Base-by-base conservation (phyloP, 2,888 invertebrate species). In the Seladonia tumulorum region DNA sequence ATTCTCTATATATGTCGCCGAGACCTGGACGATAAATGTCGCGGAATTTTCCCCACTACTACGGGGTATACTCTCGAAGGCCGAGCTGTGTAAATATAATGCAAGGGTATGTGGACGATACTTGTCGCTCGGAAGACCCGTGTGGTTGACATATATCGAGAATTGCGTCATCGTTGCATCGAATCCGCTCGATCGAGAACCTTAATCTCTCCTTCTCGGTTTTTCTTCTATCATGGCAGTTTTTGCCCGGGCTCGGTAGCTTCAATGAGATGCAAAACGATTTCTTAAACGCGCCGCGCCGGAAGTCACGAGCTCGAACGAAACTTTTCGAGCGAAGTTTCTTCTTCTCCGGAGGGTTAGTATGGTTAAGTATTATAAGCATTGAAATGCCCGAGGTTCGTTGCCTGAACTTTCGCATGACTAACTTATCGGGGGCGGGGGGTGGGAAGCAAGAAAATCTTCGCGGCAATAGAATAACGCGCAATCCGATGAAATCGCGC, bases 241-340 rank as follows among this genome's bases (percentile, higher is more conserved):
- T 70, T 70, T n/a, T 70, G n/a, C 42, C 29, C n/a, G 42, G n/a
- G 16, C 16, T 49, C 42, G 63, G 66, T 68, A 68, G 79, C 79
- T 82, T 53, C 66, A 53, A 8, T 39, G 42, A 66, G 75, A 79
- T 49, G 70, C 70, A 77, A 81, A 81, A 70, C 81, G 25, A n/a
- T 57, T 57, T 70, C 68, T 76, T 81, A 81, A 76, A 47, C 42
- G 70, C 70, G 35, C 29, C 70, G n/a, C 35, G 42, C 5, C 39
- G 53, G 76, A 80, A 76, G 70, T 53, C 76, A 57, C 76, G 35
- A 68, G 68, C 68, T 18, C 68, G 68, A 73, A 73, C 57, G 53
- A 53, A 77, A 81, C 81, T 81, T 71, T 25, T 35, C n/a, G 0
- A 18, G 14, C 10, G 29, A 81, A 81, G 53, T 80, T 80, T 80